Evolutionary conservation across 2,888 invertebrate species (phyloP).

Genomic region (Leucoptera coffeella): DNA sequence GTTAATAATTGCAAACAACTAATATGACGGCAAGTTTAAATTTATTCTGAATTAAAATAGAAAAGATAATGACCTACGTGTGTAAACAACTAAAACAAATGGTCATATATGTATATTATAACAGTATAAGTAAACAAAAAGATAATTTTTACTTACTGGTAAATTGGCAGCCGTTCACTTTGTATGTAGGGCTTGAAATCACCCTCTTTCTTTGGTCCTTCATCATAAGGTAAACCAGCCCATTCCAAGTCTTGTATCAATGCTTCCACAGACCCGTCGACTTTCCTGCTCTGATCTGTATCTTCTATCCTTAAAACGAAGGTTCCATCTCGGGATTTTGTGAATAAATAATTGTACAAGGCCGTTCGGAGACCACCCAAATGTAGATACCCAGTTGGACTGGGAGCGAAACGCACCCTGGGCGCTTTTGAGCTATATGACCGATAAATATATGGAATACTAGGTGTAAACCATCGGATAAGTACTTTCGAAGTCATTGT

Average conservation of each 20-base stretch:
- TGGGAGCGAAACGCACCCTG: conserved; percentile 91
- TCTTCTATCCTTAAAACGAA: conserved; percentile 96
- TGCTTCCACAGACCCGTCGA: conserved; percentile 72
- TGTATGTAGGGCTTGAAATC: conserved; percentile 71
- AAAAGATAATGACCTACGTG: too few relatives aligned
- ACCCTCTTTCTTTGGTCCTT: conserved; percentile 72
- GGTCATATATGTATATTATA: too few relatives aligned
- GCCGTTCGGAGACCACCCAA: conserved; percentile 94
- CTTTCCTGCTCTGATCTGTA: conserved; percentile 82
- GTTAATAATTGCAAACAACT: too few relatives aligned
- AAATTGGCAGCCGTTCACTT: conserved; percentile 73
- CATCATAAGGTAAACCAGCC: conserved; percentile 80
- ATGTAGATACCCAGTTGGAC: conserved; percentile 90
- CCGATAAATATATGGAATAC: background rate
- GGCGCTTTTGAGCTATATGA: conserved; percentile 13
- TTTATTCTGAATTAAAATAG: too few relatives aligned
- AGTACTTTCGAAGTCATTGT: background rate
- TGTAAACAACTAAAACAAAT: too few relatives aligned
- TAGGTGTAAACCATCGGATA: background rate
- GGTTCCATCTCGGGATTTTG: conserved; percentile 69
- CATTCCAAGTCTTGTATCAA: conserved; percentile 74
- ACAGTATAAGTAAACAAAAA: too few relatives aligned
- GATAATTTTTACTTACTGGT: conserved; percentile 49
- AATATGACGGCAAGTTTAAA: too few relatives aligned
- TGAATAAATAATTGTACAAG: conserved; percentile 90